phyloP scores from a whole-genome alignment of 2,113 vertebrate genomes.

The Megaceryle torquata region DNA sequence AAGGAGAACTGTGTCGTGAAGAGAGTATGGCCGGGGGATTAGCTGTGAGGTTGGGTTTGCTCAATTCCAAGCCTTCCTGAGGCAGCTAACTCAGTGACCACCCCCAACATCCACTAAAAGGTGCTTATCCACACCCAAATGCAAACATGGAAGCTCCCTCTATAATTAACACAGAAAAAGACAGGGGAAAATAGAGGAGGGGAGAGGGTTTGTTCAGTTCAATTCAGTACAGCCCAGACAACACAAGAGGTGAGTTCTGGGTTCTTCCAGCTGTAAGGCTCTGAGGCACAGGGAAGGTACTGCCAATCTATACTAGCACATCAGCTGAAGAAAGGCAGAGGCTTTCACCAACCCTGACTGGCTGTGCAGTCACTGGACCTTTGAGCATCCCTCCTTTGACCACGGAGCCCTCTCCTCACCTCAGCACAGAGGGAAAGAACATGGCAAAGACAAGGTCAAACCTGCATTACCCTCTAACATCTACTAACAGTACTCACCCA shows the following conservation, averaged over 20 bases:
- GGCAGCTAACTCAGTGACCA: neutral
- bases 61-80: neutral
- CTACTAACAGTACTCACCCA: neutral
- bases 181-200: too few species aligned
- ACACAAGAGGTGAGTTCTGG: neutral
- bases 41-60: neutral
- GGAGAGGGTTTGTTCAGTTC: neutral
- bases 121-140: neutral
- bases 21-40: neutral
- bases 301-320: neutral
- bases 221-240: neutral
- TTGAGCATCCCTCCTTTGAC: neutral
- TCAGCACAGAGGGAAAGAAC: neutral
- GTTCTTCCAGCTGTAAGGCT: neutral
- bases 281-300: neutral
- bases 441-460: neutral
- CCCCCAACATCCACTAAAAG: neutral
- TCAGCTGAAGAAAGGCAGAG: neutral
- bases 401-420: fast-evolving
- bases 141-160: neutral
- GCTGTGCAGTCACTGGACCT: neutral
- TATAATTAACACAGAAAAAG: neutral
- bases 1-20: neutral
- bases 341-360: neutral
- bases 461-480: neutral